A percentile compares a stretch with the other conserved stretches of the same genome.
Evolutionary conservation across 2,888 invertebrate species (phyloP).

Genomic region (Sclerodermus sp.): DNA sequence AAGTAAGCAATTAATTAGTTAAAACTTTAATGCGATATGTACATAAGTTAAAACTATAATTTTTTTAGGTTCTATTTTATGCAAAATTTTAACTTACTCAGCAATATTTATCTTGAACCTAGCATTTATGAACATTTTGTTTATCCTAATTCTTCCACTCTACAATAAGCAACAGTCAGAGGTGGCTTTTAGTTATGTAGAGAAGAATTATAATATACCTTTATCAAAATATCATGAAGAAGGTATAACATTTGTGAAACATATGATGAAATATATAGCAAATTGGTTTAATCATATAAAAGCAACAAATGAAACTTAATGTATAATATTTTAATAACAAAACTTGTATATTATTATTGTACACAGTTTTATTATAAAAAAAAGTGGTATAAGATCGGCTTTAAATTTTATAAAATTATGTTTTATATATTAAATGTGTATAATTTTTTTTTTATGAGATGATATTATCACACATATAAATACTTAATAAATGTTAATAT

Average conservation of each 20-base stretch:
- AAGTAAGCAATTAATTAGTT: neutral
- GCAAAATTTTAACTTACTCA: constrained; percentile 22
- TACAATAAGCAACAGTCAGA: constrained; percentile 34
- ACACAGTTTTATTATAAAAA: no score
- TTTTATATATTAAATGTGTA: neutral
- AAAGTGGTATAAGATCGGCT: no score
- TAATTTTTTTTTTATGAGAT: neutral
- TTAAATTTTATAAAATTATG: neutral
- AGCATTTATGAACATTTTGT: constrained; percentile 16
- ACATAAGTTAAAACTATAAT: neutral
- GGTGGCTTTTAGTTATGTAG: constrained; percentile 31
- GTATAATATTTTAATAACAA: neutral
- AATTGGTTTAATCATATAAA: neutral
- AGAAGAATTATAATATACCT: constrained; percentile 36
- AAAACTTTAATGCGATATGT: neutral
- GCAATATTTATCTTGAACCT: constrained; percentile 29
- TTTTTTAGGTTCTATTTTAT: constrained; percentile 21
- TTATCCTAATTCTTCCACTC: constrained; percentile 34
- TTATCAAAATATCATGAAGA: constrained; percentile 37
- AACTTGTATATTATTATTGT: neutral
- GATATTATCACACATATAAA: no score
- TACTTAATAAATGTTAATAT: no score
- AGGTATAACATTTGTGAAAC: constrained; percentile 24
- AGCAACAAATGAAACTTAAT: no score
- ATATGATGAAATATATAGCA: neutral